Conservation (phyloP, 1,140 invertebrate species). For the Archivesica marissinica region DNA sequence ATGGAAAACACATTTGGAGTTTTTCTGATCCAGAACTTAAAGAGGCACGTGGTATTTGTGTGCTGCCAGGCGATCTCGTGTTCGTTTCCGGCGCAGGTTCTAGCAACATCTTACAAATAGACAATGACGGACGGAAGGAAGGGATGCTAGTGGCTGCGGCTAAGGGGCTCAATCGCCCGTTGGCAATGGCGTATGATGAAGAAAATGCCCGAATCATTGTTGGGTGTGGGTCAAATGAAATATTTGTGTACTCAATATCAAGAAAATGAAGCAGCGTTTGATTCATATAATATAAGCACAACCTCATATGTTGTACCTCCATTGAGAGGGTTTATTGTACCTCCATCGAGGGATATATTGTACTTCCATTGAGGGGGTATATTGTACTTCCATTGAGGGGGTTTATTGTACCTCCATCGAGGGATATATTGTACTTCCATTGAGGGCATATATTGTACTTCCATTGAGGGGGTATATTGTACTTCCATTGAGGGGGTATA, state of each 20-base stretch:
- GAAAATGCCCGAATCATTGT: not conserved
- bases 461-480: too few relatives aligned
- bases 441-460: too few relatives aligned
- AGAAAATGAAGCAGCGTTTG: too few relatives aligned
- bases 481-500: too few relatives aligned
- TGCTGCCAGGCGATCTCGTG: conserved; percentile 7
- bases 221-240: conserved; percentile 6
- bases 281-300: too few relatives aligned
- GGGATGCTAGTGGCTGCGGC: not conserved
- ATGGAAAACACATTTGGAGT: not conserved
- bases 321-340: too few relatives aligned
- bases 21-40: conserved; percentile 16
- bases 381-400: too few relatives aligned
- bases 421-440: too few relatives aligned
- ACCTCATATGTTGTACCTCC: too few relatives aligned
- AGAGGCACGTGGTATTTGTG: conserved; percentile 7
- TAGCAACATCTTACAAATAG: not conserved
- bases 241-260: not conserved
- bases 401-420: too few relatives aligned
- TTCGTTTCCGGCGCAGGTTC: not conserved
- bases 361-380: too few relatives aligned
- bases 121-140: not conserved
- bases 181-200: conserved; percentile 1
- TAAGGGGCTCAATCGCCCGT: not conserved
- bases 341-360: too few relatives aligned